A percentile compares a stretch with the other conserved stretches of the same genome.
Evolutionary conservation across 2,797 vertebrate genomes (phyloP).

Genomic region (Crocidura indochinensis): DNA sequence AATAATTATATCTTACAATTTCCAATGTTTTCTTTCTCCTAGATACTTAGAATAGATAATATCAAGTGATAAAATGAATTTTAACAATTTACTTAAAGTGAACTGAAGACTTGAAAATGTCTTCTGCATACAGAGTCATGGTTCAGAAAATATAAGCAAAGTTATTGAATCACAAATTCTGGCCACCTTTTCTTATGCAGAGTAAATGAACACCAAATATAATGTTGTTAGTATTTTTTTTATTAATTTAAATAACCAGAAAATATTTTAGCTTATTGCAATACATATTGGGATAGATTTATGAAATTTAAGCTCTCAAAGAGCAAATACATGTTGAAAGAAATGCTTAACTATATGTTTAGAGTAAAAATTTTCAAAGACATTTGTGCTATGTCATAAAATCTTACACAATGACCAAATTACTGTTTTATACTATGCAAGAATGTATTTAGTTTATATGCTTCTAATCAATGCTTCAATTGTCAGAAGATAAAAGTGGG

Average conservation of each 20-base stretch:
- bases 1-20: neutral
- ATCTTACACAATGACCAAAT: neutral
- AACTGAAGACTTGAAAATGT: neutral
- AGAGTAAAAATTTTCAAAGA: conserved; percentile 2
- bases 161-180: neutral
- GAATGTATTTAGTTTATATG: neutral
- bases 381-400: neutral
- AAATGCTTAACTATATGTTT: neutral
- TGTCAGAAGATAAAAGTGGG: neutral
- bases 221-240: neutral
- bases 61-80: neutral
- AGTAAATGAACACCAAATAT: neutral
- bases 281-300: neutral
- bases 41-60: neutral
- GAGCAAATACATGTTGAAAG: neutral
- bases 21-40: neutral
- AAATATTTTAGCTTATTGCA: neutral
- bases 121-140: neutral
- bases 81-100: conserved; percentile 11
- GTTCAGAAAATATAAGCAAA: neutral
- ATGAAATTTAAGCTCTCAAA: neutral
- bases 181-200: neutral
- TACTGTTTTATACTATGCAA: neutral
- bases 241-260: neutral
- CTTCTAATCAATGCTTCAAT: neutral